Percentiles rank a stretch among this genome's conserved stretches.
phyloP scores from a whole-genome alignment of 2,888 invertebrate species.

The Blastobasis lacticolella region DNA sequence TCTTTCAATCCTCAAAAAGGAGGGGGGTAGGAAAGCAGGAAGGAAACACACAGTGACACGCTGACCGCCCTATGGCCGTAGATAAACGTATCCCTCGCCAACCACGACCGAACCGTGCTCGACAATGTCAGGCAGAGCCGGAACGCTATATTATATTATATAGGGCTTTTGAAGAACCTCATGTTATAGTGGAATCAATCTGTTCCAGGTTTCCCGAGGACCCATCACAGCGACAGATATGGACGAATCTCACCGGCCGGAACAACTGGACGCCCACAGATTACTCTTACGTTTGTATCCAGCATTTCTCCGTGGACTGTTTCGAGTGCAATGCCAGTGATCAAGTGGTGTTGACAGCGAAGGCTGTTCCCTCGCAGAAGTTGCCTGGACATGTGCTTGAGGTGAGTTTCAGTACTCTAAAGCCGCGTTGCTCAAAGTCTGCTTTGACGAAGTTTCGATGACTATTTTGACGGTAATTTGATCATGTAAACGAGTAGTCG shows the following conservation, averaged over 20 bases:
- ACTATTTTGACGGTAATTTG: too few relatives aligned
- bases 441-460: background rate
- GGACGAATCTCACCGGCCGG: slow-evolving; percentile 63
- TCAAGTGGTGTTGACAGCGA: slow-evolving; percentile 47
- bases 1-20: too few relatives aligned
- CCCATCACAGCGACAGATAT: slow-evolving; percentile 47
- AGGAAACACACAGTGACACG: too few relatives aligned
- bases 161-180: too few relatives aligned
- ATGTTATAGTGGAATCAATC: background rate
- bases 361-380: slow-evolving; percentile 60
- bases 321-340: slow-evolving; percentile 49
- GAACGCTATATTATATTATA: too few relatives aligned
- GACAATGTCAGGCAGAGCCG: too few relatives aligned
- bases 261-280: slow-evolving; percentile 66
- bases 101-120: too few relatives aligned
- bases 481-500: too few relatives aligned
- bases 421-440: too few relatives aligned
- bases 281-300: slow-evolving; percentile 62
- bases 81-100: too few relatives aligned
- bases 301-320: slow-evolving; percentile 64
- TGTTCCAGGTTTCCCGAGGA: slow-evolving; percentile 58
- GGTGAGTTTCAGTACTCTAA: slow-evolving; percentile 25
- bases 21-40: too few relatives aligned
- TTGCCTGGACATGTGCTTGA: slow-evolving; percentile 62
- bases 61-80: too few relatives aligned